Evolutionary conservation across 2,888 invertebrate species (phyloP), one percentile per base, ranked within the genome.

Genomic region (Amphipoea oculea): DNA sequence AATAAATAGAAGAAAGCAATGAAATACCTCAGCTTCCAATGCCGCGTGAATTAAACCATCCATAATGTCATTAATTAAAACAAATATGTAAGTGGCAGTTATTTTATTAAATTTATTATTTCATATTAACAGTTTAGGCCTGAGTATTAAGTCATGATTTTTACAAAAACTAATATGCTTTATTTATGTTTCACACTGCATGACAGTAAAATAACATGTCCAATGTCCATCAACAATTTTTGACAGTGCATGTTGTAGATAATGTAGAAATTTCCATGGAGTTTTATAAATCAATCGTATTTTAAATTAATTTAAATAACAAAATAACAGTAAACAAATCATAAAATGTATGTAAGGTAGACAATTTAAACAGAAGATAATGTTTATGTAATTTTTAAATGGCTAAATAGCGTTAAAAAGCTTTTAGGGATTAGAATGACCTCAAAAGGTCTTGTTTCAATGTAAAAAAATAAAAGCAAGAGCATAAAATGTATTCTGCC

Each of bases 31-130:
- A 94, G 97, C 97, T 96, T 97, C 97, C 95, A 96, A 95, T 97
- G 97, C 96, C 96, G 97, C 96, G 96, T 97, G 96, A 96, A 96
- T 96, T 96, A 97, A 96, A 96, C 96, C 96, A 97, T 97, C 97
- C 96, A 97, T 97, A 96, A 94, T 97, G 96, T 96, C 95, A 96
- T 96, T 96, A 95, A 95, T 94, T 95, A 95, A 93, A 95, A 95
- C 94, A 94, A 95, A 94, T 96, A 94, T 94, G 91, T 94, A 92
- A 94, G 92, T 94, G 93, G 93, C 93, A 95, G 94, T 93, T 94
- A 92, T 93, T 93, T 94, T 95, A 93, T 93, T 91, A 92, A 92
- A 92, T 94, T 88, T 94, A 94, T 94, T 96, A 94, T 94, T 95
- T 95, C 96, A 96, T 96, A 95, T 94, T 96, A 95, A 91, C 90